Base-by-base conservation (phyloP, 1,140 invertebrate genomes). In the Macrocentrus cingulum region DNA sequence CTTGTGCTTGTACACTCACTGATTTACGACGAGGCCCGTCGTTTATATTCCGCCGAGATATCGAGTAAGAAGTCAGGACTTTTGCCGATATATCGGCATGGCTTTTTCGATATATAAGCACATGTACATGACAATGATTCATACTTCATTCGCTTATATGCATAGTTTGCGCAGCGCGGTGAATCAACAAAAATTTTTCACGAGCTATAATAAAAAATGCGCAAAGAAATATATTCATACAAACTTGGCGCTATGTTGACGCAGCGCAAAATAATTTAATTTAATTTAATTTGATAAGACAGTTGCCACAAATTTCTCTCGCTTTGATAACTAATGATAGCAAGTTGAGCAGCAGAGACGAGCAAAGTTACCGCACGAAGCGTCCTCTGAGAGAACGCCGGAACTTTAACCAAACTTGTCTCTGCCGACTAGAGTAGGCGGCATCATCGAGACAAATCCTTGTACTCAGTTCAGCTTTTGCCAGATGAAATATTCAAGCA, bases 1-100 rank as follows among this genome's bases (percentile, higher is more conserved):
- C 69, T 69, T 68, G 68, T 65, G 62, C 64, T 56, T 57, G 67
- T 42, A 32, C 42, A 42, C 63, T 16, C 59, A 64, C 68, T 74
- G 75, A 77, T 77, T 75, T 77, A 77, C 66, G 64, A 66, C 64
- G 58, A 65, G 25, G 32, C 22, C 19, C 52, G 46, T 62, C 60
- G 60, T 62, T 62, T 62, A 62, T 62, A 59, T 62, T 62, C 56
- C 23, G 44, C 52, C 32, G 36, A 55, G 52, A 50, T 57, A 56
- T 57, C 42, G 56, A 55, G 39, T 44, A 11, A 15, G 11, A 37
- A 54, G 50, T 39, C 41, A 53, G 32, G 50, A 54, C 42, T 54
- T 59, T 45, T 45, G 49, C 32, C 34, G 53, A 56, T 52, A 56
- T 48, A 36, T 23, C 19, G 23, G 39, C 39, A 36, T 46, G 44